Evolutionary conservation across 2,797 vertebrate species (phyloP).

Genomic region (Onychomys leucogaster): DNA sequence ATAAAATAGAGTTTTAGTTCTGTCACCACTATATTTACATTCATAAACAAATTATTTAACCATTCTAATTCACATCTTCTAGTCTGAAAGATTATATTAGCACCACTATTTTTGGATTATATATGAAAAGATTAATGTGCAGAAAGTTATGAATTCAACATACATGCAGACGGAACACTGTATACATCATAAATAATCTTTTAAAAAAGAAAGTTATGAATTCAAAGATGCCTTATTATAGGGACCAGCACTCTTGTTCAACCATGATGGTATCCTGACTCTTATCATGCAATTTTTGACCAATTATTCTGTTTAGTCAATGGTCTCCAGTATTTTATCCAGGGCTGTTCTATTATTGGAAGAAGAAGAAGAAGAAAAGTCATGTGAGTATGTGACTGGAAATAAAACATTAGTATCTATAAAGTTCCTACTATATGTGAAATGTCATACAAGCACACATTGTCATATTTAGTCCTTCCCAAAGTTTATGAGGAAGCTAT

Average conservation of each 20-base stretch:
- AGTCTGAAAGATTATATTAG: not conserved
- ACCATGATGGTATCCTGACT: not conserved
- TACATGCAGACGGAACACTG: no score
- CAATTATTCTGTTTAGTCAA: not conserved
- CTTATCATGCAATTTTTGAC: not conserved
- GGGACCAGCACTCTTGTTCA: not conserved
- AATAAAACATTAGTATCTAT: not conserved
- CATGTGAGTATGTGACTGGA: not conserved
- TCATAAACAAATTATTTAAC: not conserved
- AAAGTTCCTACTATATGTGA: not conserved
- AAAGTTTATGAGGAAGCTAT: not conserved
- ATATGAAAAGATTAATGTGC: not conserved
- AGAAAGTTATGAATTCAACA: not conserved
- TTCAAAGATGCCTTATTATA: not conserved
- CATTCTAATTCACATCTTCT: not conserved
- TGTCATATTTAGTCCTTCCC: not conserved
- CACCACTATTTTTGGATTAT: not conserved
- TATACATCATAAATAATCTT: no score
- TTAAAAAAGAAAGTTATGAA: not conserved
- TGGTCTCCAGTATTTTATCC: conserved; percentile 2
- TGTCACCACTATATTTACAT: not conserved
- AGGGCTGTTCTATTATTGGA: not conserved
- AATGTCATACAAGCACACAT: not conserved
- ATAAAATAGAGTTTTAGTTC: not conserved
- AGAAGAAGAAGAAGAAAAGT: not conserved